Evolutionary conservation across 2,797 vertebrate species (phyloP), one percentile per base, ranked within the genome.

Genomic region (Cephalopachus bancanus): DNA sequence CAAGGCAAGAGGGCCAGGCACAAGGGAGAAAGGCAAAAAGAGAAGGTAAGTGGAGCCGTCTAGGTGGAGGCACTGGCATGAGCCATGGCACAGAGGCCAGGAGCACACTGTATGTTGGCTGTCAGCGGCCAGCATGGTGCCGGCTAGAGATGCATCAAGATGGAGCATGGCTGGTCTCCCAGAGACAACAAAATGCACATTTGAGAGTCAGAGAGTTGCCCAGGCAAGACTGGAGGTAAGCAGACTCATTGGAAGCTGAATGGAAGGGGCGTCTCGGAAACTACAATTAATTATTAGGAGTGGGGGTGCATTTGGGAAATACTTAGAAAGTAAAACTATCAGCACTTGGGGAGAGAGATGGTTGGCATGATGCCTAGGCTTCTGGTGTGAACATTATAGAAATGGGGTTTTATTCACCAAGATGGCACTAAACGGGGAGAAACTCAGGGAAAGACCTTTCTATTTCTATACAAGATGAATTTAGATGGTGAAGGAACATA

Each of bases 71-170:
- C 1, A 12, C 3, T 4, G 4, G 53, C 0, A 2, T 1, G 2
- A 6, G n/a, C 30, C 1, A 1, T 24, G 2, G 30, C 0, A 6
- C 14, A 0, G 26, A 79, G 49, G 28, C 12, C 16, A 9, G 53
- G 74, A 20, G 26, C 15, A 3, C 0, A 1, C 26, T 0, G 5
- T 1, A 26, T 2, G 3, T 10, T 0, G 3, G 1, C 1, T 0
- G 1, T 5, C 24, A 37, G n/a, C 1, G 7, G 0, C 33, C 22
- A 2, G 1, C 0, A 0, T 15, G 57, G 57, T 6, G 0, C 19
- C 0, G 10, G 80, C 55, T 11, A 5, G 49, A 44, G 15, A 5
- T 0, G 11, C 5, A 0, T 37, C 1, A 10, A 26, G 10, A 4
- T 2, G 2, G 10, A 24, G 24, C 0, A 0, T 0, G 0, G 57